Evolutionary conservation across 2,888 invertebrate species (phyloP).

Genomic region (Trichogramma evanescens): DNA sequence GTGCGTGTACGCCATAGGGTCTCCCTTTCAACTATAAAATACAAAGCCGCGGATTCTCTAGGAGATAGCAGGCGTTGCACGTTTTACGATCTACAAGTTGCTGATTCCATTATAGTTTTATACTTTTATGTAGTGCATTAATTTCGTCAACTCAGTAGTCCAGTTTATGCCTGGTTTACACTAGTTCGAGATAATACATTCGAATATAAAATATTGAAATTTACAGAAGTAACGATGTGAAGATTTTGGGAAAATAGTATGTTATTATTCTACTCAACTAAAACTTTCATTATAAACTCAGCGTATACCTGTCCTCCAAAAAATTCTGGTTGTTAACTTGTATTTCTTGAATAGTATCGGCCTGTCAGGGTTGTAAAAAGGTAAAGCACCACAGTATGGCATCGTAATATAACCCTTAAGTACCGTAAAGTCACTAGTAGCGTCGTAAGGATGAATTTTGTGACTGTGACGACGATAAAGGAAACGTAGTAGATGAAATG

Average conservation of each 20-base stretch:
- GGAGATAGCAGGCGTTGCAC: conserved; percentile 22
- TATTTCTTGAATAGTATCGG: neutral
- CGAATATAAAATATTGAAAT: no score
- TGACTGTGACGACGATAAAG: conserved; percentile 30
- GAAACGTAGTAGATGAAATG: conserved; percentile 15
- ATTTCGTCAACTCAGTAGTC: neutral
- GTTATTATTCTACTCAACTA: no score
- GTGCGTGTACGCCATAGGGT: conserved; percentile 8
- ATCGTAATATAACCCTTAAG: conserved; percentile 33
- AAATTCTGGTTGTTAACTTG: no score
- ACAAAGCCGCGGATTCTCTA: conserved; percentile 28
- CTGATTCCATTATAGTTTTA: conserved; percentile 2
- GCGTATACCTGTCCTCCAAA: no score
- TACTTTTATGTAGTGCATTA: conserved; percentile 14
- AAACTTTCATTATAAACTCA: no score
- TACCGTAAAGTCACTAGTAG: conserved; percentile 43
- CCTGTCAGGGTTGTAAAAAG: conserved; percentile 44
- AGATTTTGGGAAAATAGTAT: no score
- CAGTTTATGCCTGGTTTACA: no score
- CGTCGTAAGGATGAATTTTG: conserved; percentile 41
- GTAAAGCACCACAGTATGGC: conserved; percentile 33
- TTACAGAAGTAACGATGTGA: no score
- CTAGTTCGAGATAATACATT: no score
- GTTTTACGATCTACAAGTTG: conserved; percentile 37
- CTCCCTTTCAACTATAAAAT: conserved; percentile 38